Evolutionary conservation across 2,797 vertebrate species (phyloP).

Genomic region (Tapera naevia): DNA sequence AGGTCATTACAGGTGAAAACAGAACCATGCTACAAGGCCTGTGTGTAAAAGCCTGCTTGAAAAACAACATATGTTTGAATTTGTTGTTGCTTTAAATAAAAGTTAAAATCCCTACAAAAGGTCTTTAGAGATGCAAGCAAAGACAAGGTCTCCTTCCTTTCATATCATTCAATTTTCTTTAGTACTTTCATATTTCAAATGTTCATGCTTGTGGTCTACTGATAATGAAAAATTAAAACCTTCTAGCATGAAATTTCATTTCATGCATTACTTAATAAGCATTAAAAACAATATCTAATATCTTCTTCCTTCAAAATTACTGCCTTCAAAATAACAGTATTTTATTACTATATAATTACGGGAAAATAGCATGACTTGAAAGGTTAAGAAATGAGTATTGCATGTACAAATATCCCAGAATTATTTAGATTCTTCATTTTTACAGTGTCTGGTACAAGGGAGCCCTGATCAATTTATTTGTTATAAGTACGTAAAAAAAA

Average conservation of each 20-base stretch:
- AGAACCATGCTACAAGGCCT: background rate
- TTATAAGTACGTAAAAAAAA: background rate
- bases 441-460: background rate
- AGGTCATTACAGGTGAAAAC: background rate
- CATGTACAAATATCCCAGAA: background rate
- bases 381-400: background rate
- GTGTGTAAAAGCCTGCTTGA: background rate
- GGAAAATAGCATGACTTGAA: background rate
- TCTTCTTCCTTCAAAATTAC: background rate
- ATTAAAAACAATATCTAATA: background rate
- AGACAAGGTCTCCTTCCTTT: background rate
- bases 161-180: background rate
- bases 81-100: background rate
- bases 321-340: background rate
- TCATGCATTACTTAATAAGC: slow-evolving; percentile 27
- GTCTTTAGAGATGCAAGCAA: background rate
- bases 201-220: background rate
- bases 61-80: background rate
- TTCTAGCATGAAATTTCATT: slow-evolving; percentile 46
- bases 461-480: background rate
- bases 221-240: slow-evolving; percentile 33
- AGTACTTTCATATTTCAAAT: background rate
- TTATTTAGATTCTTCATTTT: background rate
- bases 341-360: background rate
- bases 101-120: background rate